Conservation (phyloP, 2,888 invertebrate species). For the Tiliacea citrago region DNA sequence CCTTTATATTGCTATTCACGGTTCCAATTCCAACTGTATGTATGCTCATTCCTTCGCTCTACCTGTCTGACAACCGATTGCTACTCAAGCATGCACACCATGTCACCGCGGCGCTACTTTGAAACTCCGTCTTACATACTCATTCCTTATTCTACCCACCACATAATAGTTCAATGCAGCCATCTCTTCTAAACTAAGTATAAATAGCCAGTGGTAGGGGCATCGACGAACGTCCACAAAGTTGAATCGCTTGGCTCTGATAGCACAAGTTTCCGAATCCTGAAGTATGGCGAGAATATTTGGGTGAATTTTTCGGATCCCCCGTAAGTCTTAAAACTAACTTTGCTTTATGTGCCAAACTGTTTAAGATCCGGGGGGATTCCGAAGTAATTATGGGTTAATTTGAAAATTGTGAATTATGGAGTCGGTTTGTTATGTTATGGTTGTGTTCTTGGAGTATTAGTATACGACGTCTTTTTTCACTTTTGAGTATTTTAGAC, state of each 20-base stretch:
- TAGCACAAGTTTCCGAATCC: conserved; percentile 62
- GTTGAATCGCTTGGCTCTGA: conserved; percentile 61
- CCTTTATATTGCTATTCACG: too few relatives aligned
- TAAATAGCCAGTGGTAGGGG: conserved; percentile 42
- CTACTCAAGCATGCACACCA: background rate
- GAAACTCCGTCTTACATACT: background rate
- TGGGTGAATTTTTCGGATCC: conserved; percentile 57
- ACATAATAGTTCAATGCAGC: background rate
- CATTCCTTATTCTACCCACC: background rate
- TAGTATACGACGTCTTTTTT: background rate
- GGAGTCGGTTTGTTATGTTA: conserved; percentile 10
- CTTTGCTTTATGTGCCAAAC: conserved; percentile 61
- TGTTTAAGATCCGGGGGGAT: conserved; percentile 50
- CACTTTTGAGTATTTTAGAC: background rate
- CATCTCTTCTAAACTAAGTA: background rate
- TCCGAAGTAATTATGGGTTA: conserved; percentile 58
- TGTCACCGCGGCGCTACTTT: background rate
- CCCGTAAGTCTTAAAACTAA: conserved; percentile 64
- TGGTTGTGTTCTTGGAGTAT: background rate
- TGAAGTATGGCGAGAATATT: conserved; percentile 61
- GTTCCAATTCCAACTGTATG: background rate
- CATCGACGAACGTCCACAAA: conserved; percentile 41
- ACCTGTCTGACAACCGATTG: background rate
- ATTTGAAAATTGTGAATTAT: conserved; percentile 45
- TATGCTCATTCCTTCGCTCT: background rate